Conservation (phyloP, 1,140 invertebrate species). For the Cydia strobilella region DNA sequence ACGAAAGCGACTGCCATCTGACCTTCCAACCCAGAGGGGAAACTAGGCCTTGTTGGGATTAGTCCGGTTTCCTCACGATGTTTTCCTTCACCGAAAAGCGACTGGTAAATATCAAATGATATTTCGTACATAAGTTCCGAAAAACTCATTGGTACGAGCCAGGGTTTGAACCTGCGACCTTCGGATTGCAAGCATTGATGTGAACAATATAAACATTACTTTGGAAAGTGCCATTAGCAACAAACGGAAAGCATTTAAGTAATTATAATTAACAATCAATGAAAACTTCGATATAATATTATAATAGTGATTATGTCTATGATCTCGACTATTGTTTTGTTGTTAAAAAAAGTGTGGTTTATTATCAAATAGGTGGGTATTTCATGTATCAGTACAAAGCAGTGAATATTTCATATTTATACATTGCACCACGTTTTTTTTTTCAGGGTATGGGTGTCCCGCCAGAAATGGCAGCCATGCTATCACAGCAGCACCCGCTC, state of each 20-base stretch:
- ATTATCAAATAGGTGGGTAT: slow-evolving; percentile 12
- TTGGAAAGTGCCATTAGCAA: slow-evolving; percentile 14
- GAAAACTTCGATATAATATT: slow-evolving; percentile 2
- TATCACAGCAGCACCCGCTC: slow-evolving; percentile 71
- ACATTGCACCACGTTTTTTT: slow-evolving; percentile 7
- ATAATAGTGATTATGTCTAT: slow-evolving; percentile 11
- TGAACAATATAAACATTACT: slow-evolving; percentile 16
- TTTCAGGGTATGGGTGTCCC: slow-evolving; percentile 71
- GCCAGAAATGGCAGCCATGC: slow-evolving; percentile 74
- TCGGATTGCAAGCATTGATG: too few species aligned
- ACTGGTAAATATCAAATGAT: too few species aligned
- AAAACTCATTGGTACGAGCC: too few species aligned
- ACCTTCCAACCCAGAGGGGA: too few species aligned
- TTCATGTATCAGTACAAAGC: background rate
- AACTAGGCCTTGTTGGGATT: too few species aligned
- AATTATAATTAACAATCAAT: background rate
- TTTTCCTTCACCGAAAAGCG: too few species aligned
- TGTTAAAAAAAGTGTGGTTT: background rate
- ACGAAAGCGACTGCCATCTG: too few species aligned
- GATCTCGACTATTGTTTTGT: slow-evolving; percentile 7
- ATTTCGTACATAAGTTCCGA: too few species aligned
- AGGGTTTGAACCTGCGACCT: too few species aligned
- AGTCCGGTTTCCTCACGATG: too few species aligned
- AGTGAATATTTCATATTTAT: background rate
- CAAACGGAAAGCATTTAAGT: slow-evolving; percentile 6